Percentiles rank a stretch among this genome's conserved stretches.
Evolutionary conservation across 2,888 invertebrate species (phyloP).

Genomic region (Acleris emargana): DNA sequence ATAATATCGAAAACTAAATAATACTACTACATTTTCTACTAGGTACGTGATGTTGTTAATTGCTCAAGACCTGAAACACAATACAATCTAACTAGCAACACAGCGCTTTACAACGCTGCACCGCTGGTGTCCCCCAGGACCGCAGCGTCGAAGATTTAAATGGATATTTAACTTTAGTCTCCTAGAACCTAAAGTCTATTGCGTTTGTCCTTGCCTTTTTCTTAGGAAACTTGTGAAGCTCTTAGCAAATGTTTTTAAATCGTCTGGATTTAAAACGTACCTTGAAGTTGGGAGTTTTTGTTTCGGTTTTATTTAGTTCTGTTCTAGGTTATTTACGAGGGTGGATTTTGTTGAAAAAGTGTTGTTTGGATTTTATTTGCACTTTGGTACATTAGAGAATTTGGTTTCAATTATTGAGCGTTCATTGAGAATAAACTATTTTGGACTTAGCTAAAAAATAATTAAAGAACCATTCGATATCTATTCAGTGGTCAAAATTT

Average conservation of each 20-base stretch:
- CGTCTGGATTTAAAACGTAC: conserved; percentile 61
- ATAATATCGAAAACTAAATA: not conserved
- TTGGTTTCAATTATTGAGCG: no score
- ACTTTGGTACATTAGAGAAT: no score
- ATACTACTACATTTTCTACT: not conserved
- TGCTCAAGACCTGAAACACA: conserved; percentile 22
- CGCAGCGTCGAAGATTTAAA: conserved; percentile 78
- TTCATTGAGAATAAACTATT: no score
- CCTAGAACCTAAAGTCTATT: conserved; percentile 78
- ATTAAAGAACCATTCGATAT: no score
- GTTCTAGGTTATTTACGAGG: conserved; percentile 36
- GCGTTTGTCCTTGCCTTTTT: conserved; percentile 55
- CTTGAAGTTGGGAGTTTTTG: conserved; percentile 47
- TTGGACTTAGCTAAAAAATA: no score
- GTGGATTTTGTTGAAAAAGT: conserved; percentile 9
- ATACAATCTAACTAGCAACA: conserved; percentile 38
- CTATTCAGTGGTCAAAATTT: no score
- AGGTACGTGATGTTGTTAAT: conserved; percentile 14
- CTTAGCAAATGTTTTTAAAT: conserved; percentile 77
- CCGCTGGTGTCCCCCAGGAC: conserved; percentile 63
- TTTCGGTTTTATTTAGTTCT: conserved; percentile 37
- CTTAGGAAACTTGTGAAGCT: conserved; percentile 68
- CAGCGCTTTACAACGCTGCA: conserved; percentile 65
- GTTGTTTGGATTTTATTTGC: not conserved
- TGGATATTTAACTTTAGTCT: conserved; percentile 83